phyloP scores from a whole-genome alignment of 2,797 vertebrate genomes.

The Sternarchorhynchus goeldii region DNA sequence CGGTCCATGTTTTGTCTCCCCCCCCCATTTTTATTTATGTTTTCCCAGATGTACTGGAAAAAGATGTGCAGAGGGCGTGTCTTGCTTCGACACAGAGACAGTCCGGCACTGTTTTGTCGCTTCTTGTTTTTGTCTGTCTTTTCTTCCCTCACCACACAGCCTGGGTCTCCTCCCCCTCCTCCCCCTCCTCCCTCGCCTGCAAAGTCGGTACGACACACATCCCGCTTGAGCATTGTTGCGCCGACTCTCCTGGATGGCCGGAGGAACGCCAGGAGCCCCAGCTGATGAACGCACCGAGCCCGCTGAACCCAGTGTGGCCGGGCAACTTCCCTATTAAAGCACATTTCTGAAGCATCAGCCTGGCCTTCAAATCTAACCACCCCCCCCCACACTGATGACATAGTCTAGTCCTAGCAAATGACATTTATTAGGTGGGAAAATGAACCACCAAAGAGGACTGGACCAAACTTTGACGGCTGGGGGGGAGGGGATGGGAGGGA shows the following conservation, averaged over 20 bases:
- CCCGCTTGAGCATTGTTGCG: conserved; percentile 13
- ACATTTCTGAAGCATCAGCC: conserved; percentile 13
- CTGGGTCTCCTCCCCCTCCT: conserved; percentile 22
- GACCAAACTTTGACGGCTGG: conserved; percentile 41
- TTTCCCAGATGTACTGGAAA: conserved; percentile 70
- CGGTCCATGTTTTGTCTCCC: conserved; percentile 58
- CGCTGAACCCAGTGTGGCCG: not conserved
- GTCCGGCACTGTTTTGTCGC: conserved; percentile 79
- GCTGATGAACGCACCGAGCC: conserved; percentile 37
- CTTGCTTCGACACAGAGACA: conserved; percentile 71
- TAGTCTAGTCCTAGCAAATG: conserved; percentile 7
- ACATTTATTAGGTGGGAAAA: conserved; percentile 13
- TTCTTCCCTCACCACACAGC: conserved; percentile 21
- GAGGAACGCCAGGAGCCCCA: not conserved
- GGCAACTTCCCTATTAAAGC: conserved; percentile 44
- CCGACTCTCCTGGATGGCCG: conserved; percentile 41
- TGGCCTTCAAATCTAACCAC: not conserved
- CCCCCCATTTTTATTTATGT: conserved; percentile 50
- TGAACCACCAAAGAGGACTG: conserved; percentile 42
- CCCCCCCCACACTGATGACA: not conserved
- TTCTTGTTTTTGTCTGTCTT: conserved; percentile 40
- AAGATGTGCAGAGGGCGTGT: conserved; percentile 51
- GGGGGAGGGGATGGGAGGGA: not conserved
- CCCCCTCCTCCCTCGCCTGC: conserved; percentile 42
- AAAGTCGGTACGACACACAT: conserved; percentile 68